A percentile compares a stretch with the other conserved stretches of the same genome.
Conservation (phyloP, 2,113 vertebrate species). For the Accipiter cooperii region DNA sequence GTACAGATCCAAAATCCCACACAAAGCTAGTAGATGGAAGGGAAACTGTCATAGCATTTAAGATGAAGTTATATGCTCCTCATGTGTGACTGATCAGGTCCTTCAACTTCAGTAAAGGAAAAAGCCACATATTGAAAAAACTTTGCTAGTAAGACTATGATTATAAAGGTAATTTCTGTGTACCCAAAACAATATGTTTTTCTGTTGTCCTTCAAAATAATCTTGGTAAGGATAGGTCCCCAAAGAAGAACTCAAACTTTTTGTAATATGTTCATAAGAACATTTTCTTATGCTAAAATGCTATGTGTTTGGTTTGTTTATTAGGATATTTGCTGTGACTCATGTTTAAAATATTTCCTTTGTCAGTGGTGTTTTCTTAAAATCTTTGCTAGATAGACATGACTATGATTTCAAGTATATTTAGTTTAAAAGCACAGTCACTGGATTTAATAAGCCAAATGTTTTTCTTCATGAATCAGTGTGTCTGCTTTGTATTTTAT, state of each 20-base stretch:
- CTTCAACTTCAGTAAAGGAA: not conserved
- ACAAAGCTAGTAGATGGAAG: not conserved
- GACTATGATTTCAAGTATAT: not conserved
- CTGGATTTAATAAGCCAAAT: not conserved
- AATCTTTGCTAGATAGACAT: not conserved
- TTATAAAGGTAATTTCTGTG: not conserved
- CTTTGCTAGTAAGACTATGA: not conserved
- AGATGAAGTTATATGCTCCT: not conserved
- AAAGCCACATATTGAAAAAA: accelerated
- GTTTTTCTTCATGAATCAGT: not conserved
- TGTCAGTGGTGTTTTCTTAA: not conserved
- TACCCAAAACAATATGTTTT: accelerated
- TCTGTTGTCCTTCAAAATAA: not conserved
- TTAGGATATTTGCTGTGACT: not conserved
- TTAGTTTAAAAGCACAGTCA: not conserved
- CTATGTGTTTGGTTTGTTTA: not conserved
- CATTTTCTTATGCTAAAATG: not conserved
- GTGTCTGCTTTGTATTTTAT: not conserved
- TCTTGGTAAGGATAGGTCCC: accelerated
- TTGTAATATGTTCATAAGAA: accelerated
- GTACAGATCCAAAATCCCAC: not conserved
- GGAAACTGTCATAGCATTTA: not conserved
- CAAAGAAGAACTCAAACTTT: not conserved
- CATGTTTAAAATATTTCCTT: not conserved
- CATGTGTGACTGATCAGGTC: not conserved